These are phyloP conservation scores for Meles meles DNA, from an alignment of 2,113 vertebrate genomes.

Conservation along the genomic window DNA sequence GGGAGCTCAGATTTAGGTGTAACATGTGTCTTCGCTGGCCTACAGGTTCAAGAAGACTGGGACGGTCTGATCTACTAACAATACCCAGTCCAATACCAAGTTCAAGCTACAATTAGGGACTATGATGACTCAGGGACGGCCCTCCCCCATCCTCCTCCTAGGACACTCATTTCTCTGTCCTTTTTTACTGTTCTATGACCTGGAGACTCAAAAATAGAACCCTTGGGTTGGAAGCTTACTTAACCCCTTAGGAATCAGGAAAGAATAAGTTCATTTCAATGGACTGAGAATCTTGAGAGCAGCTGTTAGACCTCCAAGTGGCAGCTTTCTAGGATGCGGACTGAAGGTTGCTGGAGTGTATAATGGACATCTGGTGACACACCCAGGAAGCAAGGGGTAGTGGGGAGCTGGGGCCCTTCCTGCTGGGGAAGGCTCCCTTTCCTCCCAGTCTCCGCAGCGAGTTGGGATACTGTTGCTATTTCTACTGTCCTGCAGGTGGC, in stretches of 20 bases:
- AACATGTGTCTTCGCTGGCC: background rate
- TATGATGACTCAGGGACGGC: background rate
- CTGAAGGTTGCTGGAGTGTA: background rate
- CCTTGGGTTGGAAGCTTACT: background rate
- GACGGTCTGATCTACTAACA: background rate
- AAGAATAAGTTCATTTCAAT: background rate
- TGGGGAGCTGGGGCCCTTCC: background rate
- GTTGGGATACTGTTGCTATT: slow-evolving; percentile 63
- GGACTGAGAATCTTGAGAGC: background rate
- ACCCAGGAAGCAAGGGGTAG: background rate
- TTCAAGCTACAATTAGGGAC: background rate
- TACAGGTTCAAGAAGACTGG: background rate
- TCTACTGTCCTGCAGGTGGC: slow-evolving; percentile 84
- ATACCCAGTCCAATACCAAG: background rate
- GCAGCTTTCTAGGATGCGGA: background rate
- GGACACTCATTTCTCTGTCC: background rate
- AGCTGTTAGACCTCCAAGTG: background rate
- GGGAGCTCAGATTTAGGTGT: background rate
- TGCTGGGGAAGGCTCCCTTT: background rate
- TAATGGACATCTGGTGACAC: background rate
- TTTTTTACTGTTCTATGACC: background rate
- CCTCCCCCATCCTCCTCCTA: background rate
- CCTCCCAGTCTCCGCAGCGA: fast-evolving
- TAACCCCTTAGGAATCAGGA: background rate
- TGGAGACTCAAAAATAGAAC: background rate